Percentiles rank a stretch among this genome's conserved stretches.
Conservation (phyloP, 2,888 invertebrate genomes). For the Mamestra brassicae region DNA sequence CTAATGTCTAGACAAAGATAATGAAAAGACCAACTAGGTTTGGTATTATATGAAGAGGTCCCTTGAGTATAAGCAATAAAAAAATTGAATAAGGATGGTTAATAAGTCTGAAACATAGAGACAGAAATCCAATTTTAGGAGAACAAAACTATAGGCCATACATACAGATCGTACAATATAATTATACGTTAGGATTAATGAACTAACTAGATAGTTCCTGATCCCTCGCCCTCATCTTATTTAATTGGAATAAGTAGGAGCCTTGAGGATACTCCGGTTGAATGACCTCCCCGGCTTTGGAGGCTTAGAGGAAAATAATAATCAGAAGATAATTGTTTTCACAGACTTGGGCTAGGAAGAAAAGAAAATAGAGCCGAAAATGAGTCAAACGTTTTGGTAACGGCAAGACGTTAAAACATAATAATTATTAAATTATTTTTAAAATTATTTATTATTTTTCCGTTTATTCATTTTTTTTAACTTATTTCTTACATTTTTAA, state of each 20-base stretch:
- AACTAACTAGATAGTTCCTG: slow-evolving; percentile 48
- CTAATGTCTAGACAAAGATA: neutral
- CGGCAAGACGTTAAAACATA: neutral
- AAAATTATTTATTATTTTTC: no score
- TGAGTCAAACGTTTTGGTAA: neutral
- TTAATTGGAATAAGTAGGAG: slow-evolving; percentile 58
- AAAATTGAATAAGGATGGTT: neutral
- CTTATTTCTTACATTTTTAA: no score
- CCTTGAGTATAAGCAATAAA: neutral
- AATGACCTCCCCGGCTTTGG: slow-evolving; percentile 33
- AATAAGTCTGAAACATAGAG: neutral
- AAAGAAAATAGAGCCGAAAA: neutral
- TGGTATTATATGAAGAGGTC: no score
- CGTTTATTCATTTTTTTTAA: no score
- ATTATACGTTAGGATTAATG: slow-evolving; percentile 48
- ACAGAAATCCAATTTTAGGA: slow-evolving; percentile 9
- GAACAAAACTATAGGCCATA: neutral
- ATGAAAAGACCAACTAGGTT: neutral
- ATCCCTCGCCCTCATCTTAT: slow-evolving; percentile 43
- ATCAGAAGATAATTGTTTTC: slow-evolving; percentile 13
- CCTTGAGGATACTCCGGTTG: slow-evolving; percentile 50
- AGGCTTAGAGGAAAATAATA: slow-evolving; percentile 24
- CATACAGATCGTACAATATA: neutral
- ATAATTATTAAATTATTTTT: no score
- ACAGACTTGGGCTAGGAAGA: neutral